A percentile compares a stretch with the other conserved stretches of the same genome.
phyloP scores from a whole-genome alignment of 2,888 invertebrate genomes.

The Leptothorax acervorum region DNA sequence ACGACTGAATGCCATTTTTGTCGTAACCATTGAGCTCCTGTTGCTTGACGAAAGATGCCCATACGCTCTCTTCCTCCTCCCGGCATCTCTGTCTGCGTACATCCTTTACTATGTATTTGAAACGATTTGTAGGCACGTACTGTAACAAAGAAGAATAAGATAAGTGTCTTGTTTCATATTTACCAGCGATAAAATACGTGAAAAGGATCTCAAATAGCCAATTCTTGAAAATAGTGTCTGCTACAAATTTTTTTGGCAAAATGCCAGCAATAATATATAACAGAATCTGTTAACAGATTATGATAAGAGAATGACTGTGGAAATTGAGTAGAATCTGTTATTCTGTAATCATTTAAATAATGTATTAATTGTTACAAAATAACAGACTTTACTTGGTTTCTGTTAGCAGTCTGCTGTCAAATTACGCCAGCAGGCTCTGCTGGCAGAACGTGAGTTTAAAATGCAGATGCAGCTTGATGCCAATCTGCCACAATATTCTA shows the following conservation, averaged over 20 bases:
- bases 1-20: slow-evolving; percentile 18
- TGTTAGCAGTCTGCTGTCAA: background rate
- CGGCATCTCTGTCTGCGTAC: slow-evolving; percentile 78
- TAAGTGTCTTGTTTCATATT: slow-evolving; percentile 5
- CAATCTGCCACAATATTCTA: background rate
- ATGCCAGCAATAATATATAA: background rate
- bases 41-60: slow-evolving; percentile 77
- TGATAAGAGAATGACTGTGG: background rate
- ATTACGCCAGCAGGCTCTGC: background rate
- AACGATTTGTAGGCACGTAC: slow-evolving; percentile 81
- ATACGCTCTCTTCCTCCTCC: slow-evolving; percentile 79
- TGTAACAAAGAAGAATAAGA: slow-evolving; percentile 61
- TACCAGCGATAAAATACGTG: background rate
- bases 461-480: background rate
- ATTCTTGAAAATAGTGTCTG: background rate
- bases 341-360: background rate
- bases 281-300: background rate
- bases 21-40: slow-evolving; percentile 65
- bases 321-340: background rate
- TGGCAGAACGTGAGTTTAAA: background rate
- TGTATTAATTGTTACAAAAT: background rate
- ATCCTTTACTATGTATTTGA: slow-evolving; percentile 80
- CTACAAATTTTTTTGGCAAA: background rate
- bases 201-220: slow-evolving; percentile 1
- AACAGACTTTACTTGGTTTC: background rate